Evolutionary conservation across 2,113 vertebrate genomes (phyloP).

Genomic region (Rissa tridactyla): DNA sequence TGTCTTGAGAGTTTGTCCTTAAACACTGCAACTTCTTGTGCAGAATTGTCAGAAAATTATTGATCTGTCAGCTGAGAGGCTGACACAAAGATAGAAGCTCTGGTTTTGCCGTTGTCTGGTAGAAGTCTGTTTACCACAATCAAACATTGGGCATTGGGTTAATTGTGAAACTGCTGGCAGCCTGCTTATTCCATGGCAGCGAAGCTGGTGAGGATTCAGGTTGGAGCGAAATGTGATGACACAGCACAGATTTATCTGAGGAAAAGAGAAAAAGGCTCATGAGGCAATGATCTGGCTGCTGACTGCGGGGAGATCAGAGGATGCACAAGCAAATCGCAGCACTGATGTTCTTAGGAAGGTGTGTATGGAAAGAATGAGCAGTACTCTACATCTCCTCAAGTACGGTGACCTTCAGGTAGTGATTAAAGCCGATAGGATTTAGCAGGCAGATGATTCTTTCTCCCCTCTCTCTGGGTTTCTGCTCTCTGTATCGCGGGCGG

Average conservation of each 20-base stretch:
- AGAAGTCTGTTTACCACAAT: rapidly evolving
- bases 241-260: not conserved
- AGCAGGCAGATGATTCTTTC: not conserved
- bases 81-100: rapidly evolving
- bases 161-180: not conserved
- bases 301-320: rapidly evolving
- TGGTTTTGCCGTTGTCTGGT: rapidly evolving
- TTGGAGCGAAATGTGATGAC: not conserved
- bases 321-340: rapidly evolving
- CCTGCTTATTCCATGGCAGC: rapidly evolving
- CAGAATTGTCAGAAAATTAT: not conserved
- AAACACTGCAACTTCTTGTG: rapidly evolving
- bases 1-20: not conserved
- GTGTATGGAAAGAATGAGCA: rapidly evolving
- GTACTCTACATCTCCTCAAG: rapidly evolving
- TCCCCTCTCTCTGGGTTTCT: too few relatives aligned
- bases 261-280: not conserved
- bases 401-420: rapidly evolving
- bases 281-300: rapidly evolving
- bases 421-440: rapidly evolving
- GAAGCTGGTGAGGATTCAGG: not conserved
- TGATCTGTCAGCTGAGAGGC: not conserved
- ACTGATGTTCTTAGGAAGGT: rapidly evolving
- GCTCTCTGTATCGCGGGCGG: rapidly evolving
- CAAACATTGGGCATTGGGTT: rapidly evolving